Conservation (phyloP, 2,797 vertebrate species). For the Bryconaethiops microstoma region DNA sequence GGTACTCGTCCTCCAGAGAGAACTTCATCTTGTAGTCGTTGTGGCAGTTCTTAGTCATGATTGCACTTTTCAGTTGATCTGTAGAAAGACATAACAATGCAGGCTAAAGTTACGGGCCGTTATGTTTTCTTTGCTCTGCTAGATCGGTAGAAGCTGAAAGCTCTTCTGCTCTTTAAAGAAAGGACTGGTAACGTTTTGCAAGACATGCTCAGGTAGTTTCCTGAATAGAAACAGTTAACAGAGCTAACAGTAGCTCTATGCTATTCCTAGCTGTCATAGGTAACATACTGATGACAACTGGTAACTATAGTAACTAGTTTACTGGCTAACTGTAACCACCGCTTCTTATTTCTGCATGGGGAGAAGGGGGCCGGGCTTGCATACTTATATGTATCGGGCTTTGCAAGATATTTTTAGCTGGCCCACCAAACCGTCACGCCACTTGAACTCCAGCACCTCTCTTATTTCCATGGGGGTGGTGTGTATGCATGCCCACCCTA, state of each 20-base stretch:
- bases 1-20: slow-evolving; percentile 84
- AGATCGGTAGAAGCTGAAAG: not conserved
- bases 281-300: slow-evolving; percentile 54
- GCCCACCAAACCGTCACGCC: slow-evolving; percentile 39
- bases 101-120: not conserved
- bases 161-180: not conserved
- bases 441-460: slow-evolving; percentile 35
- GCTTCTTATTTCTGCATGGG: slow-evolving; percentile 61
- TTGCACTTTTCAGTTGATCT: slow-evolving; percentile 74
- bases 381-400: slow-evolving; percentile 48
- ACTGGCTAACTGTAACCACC: slow-evolving; percentile 56
- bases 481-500: slow-evolving; percentile 6
- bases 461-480: slow-evolving; percentile 46
- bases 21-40: slow-evolving; percentile 91
- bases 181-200: not conserved
- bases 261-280: slow-evolving; percentile 16
- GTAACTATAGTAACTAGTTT: slow-evolving; percentile 57
- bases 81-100: not conserved
- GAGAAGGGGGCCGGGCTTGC: slow-evolving; percentile 29
- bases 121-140: not conserved
- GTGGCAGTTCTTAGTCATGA: slow-evolving; percentile 91
- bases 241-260: not conserved
- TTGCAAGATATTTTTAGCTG: slow-evolving; percentile 62
- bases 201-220: not conserved
- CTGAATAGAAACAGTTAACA: not conserved